phyloP scores from a whole-genome alignment of 2,797 vertebrate species.

The Artibeus jamaicensis region DNA sequence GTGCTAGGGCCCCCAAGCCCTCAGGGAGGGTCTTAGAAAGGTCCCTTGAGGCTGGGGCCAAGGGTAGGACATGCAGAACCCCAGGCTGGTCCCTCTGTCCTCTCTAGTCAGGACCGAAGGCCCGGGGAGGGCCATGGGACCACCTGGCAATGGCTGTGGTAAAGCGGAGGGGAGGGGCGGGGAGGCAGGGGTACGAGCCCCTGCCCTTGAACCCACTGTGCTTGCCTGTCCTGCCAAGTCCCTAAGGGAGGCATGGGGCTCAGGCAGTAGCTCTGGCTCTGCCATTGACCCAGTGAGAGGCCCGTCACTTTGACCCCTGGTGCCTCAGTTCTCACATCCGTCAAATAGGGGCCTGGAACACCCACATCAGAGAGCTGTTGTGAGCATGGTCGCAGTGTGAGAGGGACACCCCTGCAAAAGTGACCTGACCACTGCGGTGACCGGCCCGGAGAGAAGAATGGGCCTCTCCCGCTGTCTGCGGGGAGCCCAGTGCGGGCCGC shows the following conservation, averaged over 20 bases:
- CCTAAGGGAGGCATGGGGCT: background rate
- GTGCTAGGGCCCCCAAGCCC: background rate
- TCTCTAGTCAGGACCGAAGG: background rate
- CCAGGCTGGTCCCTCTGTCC: background rate
- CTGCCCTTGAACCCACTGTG: background rate
- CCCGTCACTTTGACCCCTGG: background rate
- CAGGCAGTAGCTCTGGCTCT: background rate
- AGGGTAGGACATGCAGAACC: conserved; percentile 55
- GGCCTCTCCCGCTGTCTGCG: background rate
- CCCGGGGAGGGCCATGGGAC: background rate
- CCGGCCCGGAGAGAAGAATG: background rate
- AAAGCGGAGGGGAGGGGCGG: background rate
- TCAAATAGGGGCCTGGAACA: background rate
- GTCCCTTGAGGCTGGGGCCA: background rate
- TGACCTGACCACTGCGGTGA: background rate
- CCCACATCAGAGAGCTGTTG: background rate
- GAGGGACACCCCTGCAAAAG: background rate
- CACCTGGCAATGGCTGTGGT: fast-evolving
- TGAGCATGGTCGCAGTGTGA: background rate
- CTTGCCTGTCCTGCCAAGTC: conserved; percentile 38
- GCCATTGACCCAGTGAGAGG: background rate
- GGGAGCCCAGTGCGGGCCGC: background rate
- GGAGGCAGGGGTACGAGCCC: background rate
- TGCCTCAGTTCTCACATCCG: background rate
- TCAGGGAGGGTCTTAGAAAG: background rate